Conservation (phyloP, 2,797 vertebrate species). For the Hydrocynus forskahlii region DNA sequence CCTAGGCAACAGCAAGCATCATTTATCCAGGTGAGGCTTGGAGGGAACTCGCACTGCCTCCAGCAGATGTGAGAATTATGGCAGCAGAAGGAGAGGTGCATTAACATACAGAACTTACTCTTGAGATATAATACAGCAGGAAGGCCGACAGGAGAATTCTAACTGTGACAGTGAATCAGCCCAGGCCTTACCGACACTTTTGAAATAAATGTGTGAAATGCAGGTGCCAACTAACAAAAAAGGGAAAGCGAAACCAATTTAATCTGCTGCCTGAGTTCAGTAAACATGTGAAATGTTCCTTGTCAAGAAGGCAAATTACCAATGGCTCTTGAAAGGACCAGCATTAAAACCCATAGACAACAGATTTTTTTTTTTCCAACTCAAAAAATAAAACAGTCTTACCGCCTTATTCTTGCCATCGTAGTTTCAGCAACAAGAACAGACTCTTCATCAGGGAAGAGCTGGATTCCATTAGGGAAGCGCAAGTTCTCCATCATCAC, state of each 20-base stretch:
- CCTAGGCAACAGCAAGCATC: conserved; percentile 58
- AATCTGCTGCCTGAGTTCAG: neutral
- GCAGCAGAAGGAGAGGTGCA: conserved; percentile 14
- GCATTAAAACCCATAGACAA: neutral
- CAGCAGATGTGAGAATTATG: conserved; percentile 32
- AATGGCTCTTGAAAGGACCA: conserved; percentile 10
- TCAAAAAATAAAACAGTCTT: neutral
- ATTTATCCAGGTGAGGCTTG: conserved; percentile 53
- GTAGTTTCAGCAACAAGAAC: conserved; percentile 91
- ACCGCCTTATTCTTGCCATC: conserved; percentile 95
- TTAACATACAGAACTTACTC: conserved; percentile 25
- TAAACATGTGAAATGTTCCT: neutral
- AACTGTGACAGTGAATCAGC: conserved; percentile 1
- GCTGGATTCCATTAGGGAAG: conserved; percentile 93
- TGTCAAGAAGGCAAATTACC: neutral
- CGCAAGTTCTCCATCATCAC: conserved; percentile 91
- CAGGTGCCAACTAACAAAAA: neutral
- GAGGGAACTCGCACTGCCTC: conserved; percentile 35
- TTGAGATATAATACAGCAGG: conserved; percentile 15
- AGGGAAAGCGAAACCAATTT: neutral
- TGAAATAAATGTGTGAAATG: neutral
- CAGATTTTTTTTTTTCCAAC: no score
- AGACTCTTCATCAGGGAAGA: conserved; percentile 92
- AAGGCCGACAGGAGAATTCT: conserved; percentile 8
- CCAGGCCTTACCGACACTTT: neutral